Conservation (phyloP, 2,888 invertebrate genomes). For the Morpho achilles region DNA sequence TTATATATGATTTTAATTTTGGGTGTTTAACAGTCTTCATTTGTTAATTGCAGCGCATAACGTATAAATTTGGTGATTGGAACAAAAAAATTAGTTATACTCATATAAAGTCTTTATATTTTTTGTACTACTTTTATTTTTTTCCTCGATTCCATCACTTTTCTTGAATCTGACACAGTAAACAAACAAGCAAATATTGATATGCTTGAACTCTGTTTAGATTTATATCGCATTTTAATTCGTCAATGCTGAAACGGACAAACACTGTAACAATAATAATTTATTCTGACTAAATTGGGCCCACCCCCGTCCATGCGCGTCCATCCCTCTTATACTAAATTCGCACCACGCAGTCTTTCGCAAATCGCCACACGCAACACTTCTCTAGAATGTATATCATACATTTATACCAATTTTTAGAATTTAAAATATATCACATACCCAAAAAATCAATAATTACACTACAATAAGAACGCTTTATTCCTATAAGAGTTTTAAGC, state of each 20-base stretch:
- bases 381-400: slow-evolving; percentile 49
- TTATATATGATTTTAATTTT: no score
- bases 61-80: no score
- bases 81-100: no score
- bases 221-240: background rate
- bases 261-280: slow-evolving; percentile 33
- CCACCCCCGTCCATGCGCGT: slow-evolving; percentile 64
- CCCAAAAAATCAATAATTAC: slow-evolving; percentile 31
- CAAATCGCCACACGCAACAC: slow-evolving; percentile 57
- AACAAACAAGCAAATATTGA: no score
- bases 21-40: no score
- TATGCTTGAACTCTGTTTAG: background rate
- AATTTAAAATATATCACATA: slow-evolving; percentile 36
- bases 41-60: no score
- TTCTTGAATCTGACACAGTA: no score
- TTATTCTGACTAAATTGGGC: slow-evolving; percentile 52
- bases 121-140: no score
- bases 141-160: no score
- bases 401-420: slow-evolving; percentile 36
- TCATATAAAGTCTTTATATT: no score
- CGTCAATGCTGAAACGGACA: background rate
- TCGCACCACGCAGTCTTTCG: slow-evolving; percentile 65
- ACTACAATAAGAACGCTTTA: slow-evolving; percentile 6
- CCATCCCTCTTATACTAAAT: slow-evolving; percentile 50
- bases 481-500: background rate